Evolutionary conservation across 2,113 vertebrate genomes (phyloP).

Genomic region (Pollimyrus isidori): DNA sequence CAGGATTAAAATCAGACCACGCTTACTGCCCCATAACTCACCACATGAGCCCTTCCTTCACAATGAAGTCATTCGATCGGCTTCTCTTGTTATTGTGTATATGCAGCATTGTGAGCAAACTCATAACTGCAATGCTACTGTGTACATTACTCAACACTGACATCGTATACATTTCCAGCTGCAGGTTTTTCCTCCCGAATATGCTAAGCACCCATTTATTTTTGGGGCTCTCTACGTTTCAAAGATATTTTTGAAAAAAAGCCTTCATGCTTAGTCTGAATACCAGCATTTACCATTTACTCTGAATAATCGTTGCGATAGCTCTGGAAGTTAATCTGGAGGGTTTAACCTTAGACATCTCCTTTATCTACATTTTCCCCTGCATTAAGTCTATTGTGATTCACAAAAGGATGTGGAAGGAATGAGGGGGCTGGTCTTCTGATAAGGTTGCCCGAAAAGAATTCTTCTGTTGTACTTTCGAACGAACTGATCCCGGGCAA

Average conservation of each 20-base stretch:
- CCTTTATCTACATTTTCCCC: background rate
- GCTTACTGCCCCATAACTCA: background rate
- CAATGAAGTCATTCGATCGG: background rate
- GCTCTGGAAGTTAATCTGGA: conserved; percentile 3
- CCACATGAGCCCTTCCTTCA: background rate
- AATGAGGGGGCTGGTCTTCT: background rate
- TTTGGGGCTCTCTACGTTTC: background rate
- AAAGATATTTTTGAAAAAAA: background rate
- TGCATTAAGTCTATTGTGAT: background rate
- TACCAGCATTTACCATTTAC: background rate
- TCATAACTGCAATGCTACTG: background rate
- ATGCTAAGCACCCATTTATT: background rate
- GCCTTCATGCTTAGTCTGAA: background rate
- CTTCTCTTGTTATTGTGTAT: background rate
- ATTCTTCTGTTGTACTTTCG: background rate
- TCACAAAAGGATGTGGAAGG: background rate
- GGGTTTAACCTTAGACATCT: conserved; percentile 2
- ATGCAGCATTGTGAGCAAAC: background rate
- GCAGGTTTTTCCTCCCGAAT: background rate
- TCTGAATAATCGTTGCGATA: background rate
- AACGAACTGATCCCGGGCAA: background rate
- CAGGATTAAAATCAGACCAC: background rate
- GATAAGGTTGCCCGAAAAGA: background rate
- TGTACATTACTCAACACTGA: background rate
- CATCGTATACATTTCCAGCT: background rate